These are phyloP conservation scores for Ictalurus punctatus DNA, from an alignment of 2,113 vertebrate species.

Conservation along the genomic window DNA sequence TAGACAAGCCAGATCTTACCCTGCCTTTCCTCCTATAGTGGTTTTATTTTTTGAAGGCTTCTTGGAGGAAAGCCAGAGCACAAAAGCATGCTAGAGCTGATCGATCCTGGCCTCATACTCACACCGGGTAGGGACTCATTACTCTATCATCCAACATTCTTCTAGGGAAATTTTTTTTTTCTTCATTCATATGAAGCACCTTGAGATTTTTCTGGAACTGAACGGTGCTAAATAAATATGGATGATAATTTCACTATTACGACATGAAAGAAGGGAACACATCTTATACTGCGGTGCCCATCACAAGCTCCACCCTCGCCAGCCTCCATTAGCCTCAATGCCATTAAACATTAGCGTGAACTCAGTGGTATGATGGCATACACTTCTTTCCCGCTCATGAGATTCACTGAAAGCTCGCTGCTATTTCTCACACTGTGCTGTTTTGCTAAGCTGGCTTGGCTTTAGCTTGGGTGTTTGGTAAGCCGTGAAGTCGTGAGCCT, in stretches of 20 bases:
- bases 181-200: slow-evolving; percentile 5
- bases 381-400: neutral
- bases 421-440: slow-evolving; percentile 1
- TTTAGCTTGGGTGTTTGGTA: slow-evolving; percentile 16
- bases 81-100: slow-evolving; percentile 13
- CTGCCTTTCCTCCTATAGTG: neutral
- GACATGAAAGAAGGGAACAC: neutral
- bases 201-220: neutral
- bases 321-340: neutral
- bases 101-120: slow-evolving; percentile 30
- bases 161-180: too few species aligned
- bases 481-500: slow-evolving; percentile 21
- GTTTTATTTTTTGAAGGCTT: slow-evolving; percentile 7
- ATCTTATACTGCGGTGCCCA: neutral
- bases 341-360: slow-evolving; percentile 16
- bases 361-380: neutral
- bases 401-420: neutral
- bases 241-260: neutral
- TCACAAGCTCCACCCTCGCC: neutral
- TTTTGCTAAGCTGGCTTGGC: slow-evolving; percentile 31
- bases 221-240: neutral
- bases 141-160: slow-evolving; percentile 12
- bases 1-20: slow-evolving; percentile 18
- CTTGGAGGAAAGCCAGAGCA: slow-evolving; percentile 40
- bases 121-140: slow-evolving; percentile 21